Conservation (phyloP, 2,888 invertebrate species). For the Gastracanthus pulcherrimus region DNA sequence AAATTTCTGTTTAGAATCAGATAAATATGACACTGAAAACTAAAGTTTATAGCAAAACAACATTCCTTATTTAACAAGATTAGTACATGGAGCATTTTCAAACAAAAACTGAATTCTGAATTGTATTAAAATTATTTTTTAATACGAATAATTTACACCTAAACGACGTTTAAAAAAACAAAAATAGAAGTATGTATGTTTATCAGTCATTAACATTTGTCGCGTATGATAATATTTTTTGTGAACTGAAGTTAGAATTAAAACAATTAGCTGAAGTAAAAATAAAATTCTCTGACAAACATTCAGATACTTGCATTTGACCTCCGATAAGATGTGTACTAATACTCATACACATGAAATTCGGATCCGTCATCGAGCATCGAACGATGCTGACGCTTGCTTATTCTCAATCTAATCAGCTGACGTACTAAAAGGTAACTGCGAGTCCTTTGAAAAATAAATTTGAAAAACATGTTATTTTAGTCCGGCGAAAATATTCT, state of each 20-base stretch:
- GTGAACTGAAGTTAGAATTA: neutral
- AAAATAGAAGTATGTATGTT: no score
- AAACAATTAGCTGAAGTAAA: neutral
- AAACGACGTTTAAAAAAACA: no score
- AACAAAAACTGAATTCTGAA: no score
- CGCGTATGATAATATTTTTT: neutral
- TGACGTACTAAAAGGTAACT: slow-evolving; percentile 24
- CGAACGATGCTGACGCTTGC: slow-evolving; percentile 44
- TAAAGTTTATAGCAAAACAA: neutral
- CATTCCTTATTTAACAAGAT: neutral
- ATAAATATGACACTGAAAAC: neutral
- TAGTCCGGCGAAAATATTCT: no score
- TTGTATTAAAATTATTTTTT: no score
- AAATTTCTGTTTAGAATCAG: neutral
- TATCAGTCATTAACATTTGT: neutral
- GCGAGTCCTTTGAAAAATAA: neutral
- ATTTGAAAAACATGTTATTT: no score
- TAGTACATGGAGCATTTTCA: no score
- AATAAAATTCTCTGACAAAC: slow-evolving; percentile 6
- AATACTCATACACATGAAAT: slow-evolving; percentile 8
- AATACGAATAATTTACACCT: no score
- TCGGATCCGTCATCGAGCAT: slow-evolving; percentile 45
- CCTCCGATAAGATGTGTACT: slow-evolving; percentile 47
- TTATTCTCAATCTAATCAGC: slow-evolving; percentile 40
- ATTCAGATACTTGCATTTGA: slow-evolving; percentile 48